Evolutionary conservation across 2,888 invertebrate genomes (phyloP).

Genomic region (Xiphydria camelus): DNA sequence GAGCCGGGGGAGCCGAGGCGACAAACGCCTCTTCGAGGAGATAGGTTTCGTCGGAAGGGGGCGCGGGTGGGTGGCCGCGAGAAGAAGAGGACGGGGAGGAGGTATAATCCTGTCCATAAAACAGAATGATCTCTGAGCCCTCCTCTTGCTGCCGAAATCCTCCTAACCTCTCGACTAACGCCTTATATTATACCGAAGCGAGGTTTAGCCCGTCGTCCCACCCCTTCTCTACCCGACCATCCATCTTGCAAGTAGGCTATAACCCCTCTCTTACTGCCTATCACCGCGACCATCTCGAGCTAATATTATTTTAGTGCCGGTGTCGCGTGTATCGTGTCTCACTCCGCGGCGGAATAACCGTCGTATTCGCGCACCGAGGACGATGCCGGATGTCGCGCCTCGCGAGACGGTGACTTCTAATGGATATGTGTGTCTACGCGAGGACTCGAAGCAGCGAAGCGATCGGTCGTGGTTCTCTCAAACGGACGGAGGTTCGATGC

Average conservation of each 20-base stretch:
- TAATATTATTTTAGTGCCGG: conserved; percentile 38
- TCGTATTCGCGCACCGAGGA: not conserved
- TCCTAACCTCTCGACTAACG: conserved; percentile 19
- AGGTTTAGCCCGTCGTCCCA: conserved; percentile 29
- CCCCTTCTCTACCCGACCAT: conserved; percentile 14
- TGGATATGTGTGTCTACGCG: too few species aligned
- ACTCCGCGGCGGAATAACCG: not conserved
- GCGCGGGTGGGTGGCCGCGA: not conserved
- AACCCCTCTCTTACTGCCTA: conserved; percentile 24
- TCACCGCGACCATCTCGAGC: conserved; percentile 33
- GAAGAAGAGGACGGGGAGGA: not conserved
- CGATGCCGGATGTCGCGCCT: too few species aligned
- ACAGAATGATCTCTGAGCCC: conserved; percentile 15
- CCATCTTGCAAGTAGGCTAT: conserved; percentile 10
- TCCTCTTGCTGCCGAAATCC: conserved; percentile 8
- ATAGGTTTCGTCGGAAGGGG: not conserved
- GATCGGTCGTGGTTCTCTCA: too few species aligned
- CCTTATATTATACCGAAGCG: conserved; percentile 15
- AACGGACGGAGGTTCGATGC: too few species aligned
- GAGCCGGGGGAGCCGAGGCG: too few species aligned
- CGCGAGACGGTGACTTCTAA: too few species aligned
- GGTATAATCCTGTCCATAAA: conserved; percentile 19
- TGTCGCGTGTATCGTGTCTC: not conserved
- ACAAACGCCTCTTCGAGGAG: not conserved
- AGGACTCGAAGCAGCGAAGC: too few species aligned